Evolutionary conservation across 2,113 vertebrate species (phyloP).

Genomic region (Odontesthes bonariensis): DNA sequence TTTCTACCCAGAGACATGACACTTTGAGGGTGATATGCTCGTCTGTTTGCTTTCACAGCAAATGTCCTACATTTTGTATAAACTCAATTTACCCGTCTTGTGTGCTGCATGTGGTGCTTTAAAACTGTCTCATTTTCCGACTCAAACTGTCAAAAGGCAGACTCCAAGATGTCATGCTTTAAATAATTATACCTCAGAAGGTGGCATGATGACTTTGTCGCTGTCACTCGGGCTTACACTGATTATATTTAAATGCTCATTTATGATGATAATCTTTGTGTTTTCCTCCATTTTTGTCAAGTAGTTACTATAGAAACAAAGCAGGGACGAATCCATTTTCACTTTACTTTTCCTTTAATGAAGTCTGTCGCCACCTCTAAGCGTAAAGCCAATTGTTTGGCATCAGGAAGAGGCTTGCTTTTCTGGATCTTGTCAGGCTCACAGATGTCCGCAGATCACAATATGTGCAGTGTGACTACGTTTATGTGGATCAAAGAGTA

Average conservation of each 20-base stretch:
- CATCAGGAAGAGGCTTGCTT: not conserved
- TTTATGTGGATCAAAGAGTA: too few species aligned
- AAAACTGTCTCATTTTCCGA: slow-evolving; percentile 56
- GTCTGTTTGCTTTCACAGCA: slow-evolving; percentile 64
- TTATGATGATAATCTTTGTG: slow-evolving; percentile 47
- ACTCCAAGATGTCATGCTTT: slow-evolving; percentile 49
- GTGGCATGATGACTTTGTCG: slow-evolving; percentile 47
- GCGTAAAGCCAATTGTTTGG: not conserved
- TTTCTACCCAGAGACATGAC: slow-evolving; percentile 50
- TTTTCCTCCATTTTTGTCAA: slow-evolving; percentile 52
- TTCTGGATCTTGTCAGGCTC: not conserved
- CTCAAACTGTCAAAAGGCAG: slow-evolving; percentile 40
- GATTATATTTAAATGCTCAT: slow-evolving; percentile 65
- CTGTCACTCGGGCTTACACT: slow-evolving; percentile 63
- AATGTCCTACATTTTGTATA: slow-evolving; percentile 52
- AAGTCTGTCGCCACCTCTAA: slow-evolving; percentile 23
- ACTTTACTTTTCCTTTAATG: not conserved
- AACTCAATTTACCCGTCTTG: slow-evolving; percentile 47
- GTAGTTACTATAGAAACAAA: slow-evolving; percentile 72
- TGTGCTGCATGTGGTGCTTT: slow-evolving; percentile 29
- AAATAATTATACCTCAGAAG: slow-evolving; percentile 67
- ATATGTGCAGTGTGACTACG: too few species aligned
- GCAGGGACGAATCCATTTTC: slow-evolving; percentile 8
- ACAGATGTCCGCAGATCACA: too few species aligned
- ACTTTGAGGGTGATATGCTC: slow-evolving; percentile 71